Conservation (phyloP, 2,797 vertebrate genomes). For the Arnoldichthys spilopterus region DNA sequence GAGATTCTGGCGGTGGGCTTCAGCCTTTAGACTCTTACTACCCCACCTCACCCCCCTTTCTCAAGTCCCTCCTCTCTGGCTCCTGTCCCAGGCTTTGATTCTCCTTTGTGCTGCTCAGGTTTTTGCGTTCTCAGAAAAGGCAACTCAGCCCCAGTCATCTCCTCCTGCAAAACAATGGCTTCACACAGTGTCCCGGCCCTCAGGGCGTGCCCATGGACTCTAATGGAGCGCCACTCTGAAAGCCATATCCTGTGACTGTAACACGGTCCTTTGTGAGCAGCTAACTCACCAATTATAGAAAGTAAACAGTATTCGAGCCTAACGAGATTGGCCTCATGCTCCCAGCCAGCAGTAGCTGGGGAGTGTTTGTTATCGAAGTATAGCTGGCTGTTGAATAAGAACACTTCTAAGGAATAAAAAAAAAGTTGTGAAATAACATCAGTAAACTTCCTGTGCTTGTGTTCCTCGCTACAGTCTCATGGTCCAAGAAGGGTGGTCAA, state of each 20-base stretch:
- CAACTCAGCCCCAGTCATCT: conserved; percentile 29
- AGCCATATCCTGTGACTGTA: conserved; percentile 30
- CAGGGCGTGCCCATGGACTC: conserved; percentile 46
- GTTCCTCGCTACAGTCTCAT: conserved; percentile 32
- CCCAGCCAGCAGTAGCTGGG: conserved; percentile 20
- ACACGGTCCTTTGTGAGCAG: conserved; percentile 29
- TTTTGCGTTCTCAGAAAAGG: conserved; percentile 31
- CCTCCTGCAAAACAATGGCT: conserved; percentile 53
- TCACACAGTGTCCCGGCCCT: conserved; percentile 37
- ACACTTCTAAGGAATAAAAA: conserved; percentile 55
- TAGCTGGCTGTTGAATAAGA: conserved; percentile 29
- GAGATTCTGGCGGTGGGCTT: conserved; percentile 27
- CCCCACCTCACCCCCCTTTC: conserved; percentile 15
- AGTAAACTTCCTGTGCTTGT: conserved; percentile 60
- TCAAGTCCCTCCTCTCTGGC: conserved; percentile 25
- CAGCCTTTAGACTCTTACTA: conserved; percentile 40
- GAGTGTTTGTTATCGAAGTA: conserved; percentile 1
- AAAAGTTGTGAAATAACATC: conserved; percentile 48
- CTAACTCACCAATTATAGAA: conserved; percentile 40
- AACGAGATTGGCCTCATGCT: conserved; percentile 7
- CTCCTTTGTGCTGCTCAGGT: conserved; percentile 37
- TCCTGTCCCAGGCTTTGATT: conserved; percentile 42
- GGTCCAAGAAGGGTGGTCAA: conserved; percentile 11
- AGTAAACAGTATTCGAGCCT: conserved; percentile 37
- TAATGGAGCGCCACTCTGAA: conserved; percentile 45